These are phyloP conservation scores for Ylistrum balloti DNA, from an alignment of 1,140 invertebrate species.

Conservation along the genomic window DNA sequence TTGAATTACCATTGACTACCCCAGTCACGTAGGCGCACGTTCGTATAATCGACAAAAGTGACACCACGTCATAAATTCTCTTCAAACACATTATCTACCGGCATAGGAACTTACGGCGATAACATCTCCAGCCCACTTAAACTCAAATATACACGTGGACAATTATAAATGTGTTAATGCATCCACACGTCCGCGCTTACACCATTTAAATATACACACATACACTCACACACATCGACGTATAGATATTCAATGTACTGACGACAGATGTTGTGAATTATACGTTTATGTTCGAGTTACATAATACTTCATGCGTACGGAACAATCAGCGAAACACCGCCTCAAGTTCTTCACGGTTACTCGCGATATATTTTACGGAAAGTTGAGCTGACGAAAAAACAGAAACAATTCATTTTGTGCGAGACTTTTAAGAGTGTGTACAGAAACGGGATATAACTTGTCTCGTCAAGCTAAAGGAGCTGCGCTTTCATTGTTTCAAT, in stretches of 20 bases:
- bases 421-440: not conserved
- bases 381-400: not conserved
- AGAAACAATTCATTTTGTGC: conserved; percentile 14
- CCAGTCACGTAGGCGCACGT: conserved; percentile 21
- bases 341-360: not conserved
- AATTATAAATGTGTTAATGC: conserved; percentile 36
- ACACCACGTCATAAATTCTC: conserved; percentile 29
- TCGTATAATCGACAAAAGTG: conserved; percentile 3
- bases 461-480: conserved; percentile 5
- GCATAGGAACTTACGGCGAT: not conserved
- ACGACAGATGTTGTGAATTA: conserved; percentile 33
- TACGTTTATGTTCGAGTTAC: not conserved
- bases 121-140: conserved; percentile 1
- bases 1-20: conserved; percentile 21
- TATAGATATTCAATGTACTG: conserved; percentile 27
- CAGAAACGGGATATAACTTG: not conserved
- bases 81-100: conserved; percentile 19
- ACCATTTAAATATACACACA: conserved; percentile 30
- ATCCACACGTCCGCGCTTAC: not conserved
- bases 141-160: conserved; percentile 14
- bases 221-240: not conserved
- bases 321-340: conserved; percentile 24
- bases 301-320: not conserved
- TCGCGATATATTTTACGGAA: conserved; percentile 6
- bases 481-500: conserved; percentile 26